These are phyloP conservation scores for Dicyrtoma fusca DNA, from an alignment of 2,888 invertebrate genomes.

Conservation along the genomic window DNA sequence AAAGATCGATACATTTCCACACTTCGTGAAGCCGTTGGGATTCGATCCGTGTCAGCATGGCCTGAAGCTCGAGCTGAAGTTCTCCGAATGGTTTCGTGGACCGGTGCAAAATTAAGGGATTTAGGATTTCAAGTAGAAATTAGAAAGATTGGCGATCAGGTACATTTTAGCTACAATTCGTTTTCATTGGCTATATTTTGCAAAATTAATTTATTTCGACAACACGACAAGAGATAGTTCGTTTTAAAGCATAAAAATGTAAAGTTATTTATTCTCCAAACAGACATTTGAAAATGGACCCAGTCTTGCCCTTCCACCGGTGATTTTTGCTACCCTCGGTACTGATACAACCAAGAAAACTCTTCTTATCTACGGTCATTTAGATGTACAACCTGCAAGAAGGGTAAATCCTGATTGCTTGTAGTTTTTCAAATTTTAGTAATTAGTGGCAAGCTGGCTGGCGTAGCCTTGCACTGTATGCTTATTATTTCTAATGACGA, in stretches of 20 bases:
- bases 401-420: conserved; percentile 64
- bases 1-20: conserved; percentile 74
- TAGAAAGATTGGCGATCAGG: conserved; percentile 75
- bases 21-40: conserved; percentile 83
- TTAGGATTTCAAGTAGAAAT: conserved; percentile 74
- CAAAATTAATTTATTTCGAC: too few relatives aligned
- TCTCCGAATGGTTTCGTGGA: conserved; percentile 84
- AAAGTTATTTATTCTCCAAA: too few relatives aligned
- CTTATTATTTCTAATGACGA: conserved; percentile 1
- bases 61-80: conserved; percentile 79
- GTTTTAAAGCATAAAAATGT: too few relatives aligned
- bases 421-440: neutral
- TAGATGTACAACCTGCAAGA: conserved; percentile 96
- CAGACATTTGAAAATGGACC: conserved; percentile 70
- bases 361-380: conserved; percentile 91
- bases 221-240: too few relatives aligned
- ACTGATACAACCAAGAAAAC: conserved; percentile 86
- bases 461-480: too few relatives aligned
- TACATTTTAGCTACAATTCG: too few relatives aligned
- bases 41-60: conserved; percentile 94
- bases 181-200: too few relatives aligned
- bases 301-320: conserved; percentile 79
- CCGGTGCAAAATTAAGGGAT: conserved; percentile 68
- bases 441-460: too few relatives aligned
- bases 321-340: conserved; percentile 78